A percentile compares a stretch with the other conserved stretches of the same genome.
These are phyloP conservation scores for Amblyraja radiata DNA, from an alignment of 2,797 vertebrate genomes.

Conservation along the genomic window DNA sequence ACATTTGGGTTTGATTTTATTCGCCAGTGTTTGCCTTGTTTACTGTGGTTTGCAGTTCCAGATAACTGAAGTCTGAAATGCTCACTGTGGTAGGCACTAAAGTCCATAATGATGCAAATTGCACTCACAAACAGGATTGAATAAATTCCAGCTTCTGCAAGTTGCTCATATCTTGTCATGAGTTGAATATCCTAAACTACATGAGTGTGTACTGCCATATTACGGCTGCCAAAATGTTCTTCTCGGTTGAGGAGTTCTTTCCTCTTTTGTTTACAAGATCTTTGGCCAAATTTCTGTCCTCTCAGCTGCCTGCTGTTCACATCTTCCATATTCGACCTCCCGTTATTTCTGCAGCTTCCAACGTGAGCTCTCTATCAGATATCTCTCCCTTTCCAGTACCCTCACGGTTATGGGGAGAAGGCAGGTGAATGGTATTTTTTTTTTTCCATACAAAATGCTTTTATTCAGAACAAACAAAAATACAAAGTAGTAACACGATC, in stretches of 20 bases:
- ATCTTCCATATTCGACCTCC: neutral
- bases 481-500: too few species aligned
- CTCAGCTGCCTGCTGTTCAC: too few species aligned
- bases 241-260: neutral
- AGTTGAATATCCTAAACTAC: neutral
- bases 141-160: neutral
- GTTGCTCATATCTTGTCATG: neutral
- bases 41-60: neutral
- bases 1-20: neutral
- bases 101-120: neutral
- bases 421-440: too few species aligned
- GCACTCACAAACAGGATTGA: neutral
- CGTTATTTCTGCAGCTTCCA: neutral
- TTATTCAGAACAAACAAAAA: too few species aligned
- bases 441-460: too few species aligned
- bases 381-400: neutral
- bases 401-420: too few species aligned
- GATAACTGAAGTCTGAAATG: neutral
- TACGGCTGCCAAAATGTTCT: neutral
- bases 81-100: neutral
- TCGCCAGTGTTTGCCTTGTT: neutral
- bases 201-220: neutral
- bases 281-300: neutral
- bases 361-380: neutral
- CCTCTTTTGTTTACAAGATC: neutral